A percentile compares a stretch with the other conserved stretches of the same genome.
These are phyloP conservation scores for Trachelus tabidus DNA, from an alignment of 2,888 invertebrate species.

Conservation along the genomic window DNA sequence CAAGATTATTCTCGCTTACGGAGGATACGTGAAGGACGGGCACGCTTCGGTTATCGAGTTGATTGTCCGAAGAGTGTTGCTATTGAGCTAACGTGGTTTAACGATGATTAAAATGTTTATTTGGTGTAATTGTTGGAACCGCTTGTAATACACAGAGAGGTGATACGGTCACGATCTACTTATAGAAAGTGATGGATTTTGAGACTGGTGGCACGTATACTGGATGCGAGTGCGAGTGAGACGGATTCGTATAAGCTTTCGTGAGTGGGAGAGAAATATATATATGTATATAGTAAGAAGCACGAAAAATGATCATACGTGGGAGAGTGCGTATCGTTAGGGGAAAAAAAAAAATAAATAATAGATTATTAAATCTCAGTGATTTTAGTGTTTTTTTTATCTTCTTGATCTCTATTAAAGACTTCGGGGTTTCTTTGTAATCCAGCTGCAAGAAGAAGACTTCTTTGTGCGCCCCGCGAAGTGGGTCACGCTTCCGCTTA, in stretches of 20 bases:
- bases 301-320: not conserved
- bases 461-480: slow-evolving; percentile 32
- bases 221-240: not conserved
- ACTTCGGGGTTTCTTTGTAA: not conserved
- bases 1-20: not conserved
- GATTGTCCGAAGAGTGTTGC: not conserved
- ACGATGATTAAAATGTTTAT: not conserved
- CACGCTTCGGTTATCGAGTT: not conserved
- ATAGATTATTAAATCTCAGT: not conserved
- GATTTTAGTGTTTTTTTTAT: slow-evolving; percentile 3
- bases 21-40: not conserved
- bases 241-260: too few relatives aligned
- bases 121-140: not conserved
- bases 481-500: slow-evolving; percentile 52
- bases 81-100: not conserved
- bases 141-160: not conserved
- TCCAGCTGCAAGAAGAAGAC: not conserved
- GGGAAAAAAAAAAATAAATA: not conserved
- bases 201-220: not conserved
- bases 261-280: too few relatives aligned
- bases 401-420: slow-evolving; percentile 1
- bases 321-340: not conserved
- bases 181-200: not conserved
- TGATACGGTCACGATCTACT: not conserved
- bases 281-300: too few relatives aligned